Conservation (phyloP, 92 coral and sea anemone species). For the Heliopora coerulea region DNA sequence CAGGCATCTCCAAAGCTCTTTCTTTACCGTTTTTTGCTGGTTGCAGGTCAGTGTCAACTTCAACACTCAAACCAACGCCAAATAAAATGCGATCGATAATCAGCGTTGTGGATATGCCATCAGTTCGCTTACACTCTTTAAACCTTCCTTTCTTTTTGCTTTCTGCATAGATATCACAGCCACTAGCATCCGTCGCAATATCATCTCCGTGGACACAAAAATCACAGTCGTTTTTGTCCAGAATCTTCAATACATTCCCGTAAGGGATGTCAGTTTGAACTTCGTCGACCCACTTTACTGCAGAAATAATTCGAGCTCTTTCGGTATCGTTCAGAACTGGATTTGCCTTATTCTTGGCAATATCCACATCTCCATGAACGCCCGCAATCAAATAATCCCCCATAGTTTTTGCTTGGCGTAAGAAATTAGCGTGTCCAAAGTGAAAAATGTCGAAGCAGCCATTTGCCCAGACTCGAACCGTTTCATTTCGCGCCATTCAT, state of each 20-base stretch:
- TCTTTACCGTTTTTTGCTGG: constrained; percentile 25
- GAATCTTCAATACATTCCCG: constrained; percentile 73
- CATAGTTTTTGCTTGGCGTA: constrained; percentile 94
- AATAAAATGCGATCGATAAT: constrained; percentile 90
- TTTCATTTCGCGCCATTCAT: too few relatives aligned
- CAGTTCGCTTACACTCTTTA: constrained; percentile 91
- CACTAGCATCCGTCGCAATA: constrained; percentile 81
- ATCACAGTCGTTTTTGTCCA: constrained; percentile 67
- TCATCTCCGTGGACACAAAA: constrained; percentile 98
- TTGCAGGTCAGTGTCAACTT: constrained; percentile 43
- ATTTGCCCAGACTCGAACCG: constrained; percentile 90
- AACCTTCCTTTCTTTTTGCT: constrained; percentile 75
- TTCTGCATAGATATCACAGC: constrained; percentile 76
- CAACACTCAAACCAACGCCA: constrained; percentile 77
- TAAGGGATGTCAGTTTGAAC: constrained; percentile 80
- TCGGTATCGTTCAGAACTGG: constrained; percentile 90
- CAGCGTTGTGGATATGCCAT: constrained; percentile 89
- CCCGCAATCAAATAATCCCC: constrained; percentile 84
- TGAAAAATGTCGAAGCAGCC: constrained; percentile 98
- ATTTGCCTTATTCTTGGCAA: constrained; percentile 76
- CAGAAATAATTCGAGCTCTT: constrained; percentile 85
- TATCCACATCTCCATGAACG: constrained; percentile 91
- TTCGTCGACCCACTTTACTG: constrained; percentile 98
- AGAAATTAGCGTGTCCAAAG: constrained; percentile 96
- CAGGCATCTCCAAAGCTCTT: constrained; percentile 64